These are phyloP conservation scores for Eupelmus urozonus DNA, from an alignment of 2,888 invertebrate species.

Conservation along the genomic window DNA sequence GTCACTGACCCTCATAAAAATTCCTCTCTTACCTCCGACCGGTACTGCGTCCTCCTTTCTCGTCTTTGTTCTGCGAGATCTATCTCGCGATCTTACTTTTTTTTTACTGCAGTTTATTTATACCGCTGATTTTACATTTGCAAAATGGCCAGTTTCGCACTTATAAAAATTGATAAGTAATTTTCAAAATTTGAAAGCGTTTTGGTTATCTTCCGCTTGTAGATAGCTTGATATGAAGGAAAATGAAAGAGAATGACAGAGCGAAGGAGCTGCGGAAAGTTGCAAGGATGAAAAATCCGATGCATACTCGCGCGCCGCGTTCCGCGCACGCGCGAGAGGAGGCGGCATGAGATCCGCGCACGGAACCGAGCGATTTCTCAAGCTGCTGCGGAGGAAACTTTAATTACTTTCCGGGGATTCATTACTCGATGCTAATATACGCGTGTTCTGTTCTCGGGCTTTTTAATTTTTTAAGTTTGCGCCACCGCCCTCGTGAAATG, in stretches of 20 bases:
- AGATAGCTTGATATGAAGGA: too few relatives aligned
- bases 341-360: constrained; percentile 14
- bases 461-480: constrained; percentile 64
- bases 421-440: constrained; percentile 74
- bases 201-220: too few relatives aligned
- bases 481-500: constrained; percentile 60
- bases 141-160: constrained; percentile 1
- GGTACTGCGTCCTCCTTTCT: background rate
- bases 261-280: constrained; percentile 19
- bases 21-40: constrained; percentile 48
- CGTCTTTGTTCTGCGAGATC: constrained; percentile 39
- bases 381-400: constrained; percentile 66
- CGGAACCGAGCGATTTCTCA: constrained; percentile 31
- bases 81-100: constrained; percentile 34
- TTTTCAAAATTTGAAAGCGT: constrained; percentile 49
- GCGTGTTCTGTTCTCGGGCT: constrained; percentile 65
- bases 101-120: constrained; percentile 38
- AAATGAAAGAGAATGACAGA: constrained; percentile 1
- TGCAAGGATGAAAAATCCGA: constrained; percentile 66
- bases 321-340: too few relatives aligned
- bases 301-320: too few relatives aligned
- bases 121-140: constrained; percentile 19
- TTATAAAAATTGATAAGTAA: constrained; percentile 52
- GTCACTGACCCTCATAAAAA: constrained; percentile 62
- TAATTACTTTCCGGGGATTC: constrained; percentile 75